Evolutionary conservation across 2,797 vertebrate genomes (phyloP).

Genomic region (Coilia nasus): DNA sequence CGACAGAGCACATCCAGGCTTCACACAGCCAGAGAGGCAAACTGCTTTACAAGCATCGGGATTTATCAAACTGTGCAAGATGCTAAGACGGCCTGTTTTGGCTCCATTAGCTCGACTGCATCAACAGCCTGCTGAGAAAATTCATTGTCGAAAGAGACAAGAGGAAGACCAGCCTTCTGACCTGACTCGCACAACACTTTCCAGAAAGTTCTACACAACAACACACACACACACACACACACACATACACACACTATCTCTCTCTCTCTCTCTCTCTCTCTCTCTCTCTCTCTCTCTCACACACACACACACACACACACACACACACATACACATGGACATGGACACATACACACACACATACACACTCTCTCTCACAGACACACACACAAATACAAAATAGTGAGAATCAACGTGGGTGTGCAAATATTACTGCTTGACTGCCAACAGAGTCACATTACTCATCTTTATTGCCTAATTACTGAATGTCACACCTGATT

Average conservation of each 20-base stretch:
- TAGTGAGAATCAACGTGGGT: background rate
- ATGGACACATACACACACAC: no score
- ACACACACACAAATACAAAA: background rate
- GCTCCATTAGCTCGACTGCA: background rate
- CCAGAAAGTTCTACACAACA: background rate
- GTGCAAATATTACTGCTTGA: background rate
- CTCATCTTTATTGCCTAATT: conserved; percentile 7
- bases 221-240: background rate
- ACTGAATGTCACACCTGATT: conserved; percentile 9
- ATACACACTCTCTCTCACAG: no score
- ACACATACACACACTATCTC: no score
- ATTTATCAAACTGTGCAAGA: background rate
- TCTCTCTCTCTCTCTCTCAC: no score
- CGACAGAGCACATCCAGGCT: background rate
- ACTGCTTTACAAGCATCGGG: background rate
- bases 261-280: no score
- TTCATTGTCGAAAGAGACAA: background rate
- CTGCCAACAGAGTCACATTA: background rate
- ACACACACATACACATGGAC: no score
- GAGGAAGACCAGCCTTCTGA: background rate
- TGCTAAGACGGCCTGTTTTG: background rate
- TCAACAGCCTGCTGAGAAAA: background rate
- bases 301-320: no score
- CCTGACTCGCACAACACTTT: background rate
- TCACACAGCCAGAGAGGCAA: background rate